Conservation (phyloP, 2,797 vertebrate genomes). For the Prionace glauca region DNA sequence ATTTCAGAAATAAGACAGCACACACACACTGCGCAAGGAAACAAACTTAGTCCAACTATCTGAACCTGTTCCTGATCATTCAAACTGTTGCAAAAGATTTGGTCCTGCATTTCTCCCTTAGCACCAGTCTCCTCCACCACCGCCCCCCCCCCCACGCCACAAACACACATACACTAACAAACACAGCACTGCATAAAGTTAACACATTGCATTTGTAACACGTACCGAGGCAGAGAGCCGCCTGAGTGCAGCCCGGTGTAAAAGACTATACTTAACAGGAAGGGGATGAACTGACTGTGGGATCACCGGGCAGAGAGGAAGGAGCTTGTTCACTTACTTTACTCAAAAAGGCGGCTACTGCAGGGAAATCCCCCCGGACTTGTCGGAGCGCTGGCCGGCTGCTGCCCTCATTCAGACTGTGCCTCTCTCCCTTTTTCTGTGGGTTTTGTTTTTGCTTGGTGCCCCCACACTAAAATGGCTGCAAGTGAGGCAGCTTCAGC, state of each 20-base stretch:
- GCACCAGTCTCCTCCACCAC: too few relatives aligned
- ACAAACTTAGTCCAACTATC: constrained; percentile 2
- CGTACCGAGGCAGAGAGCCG: neutral
- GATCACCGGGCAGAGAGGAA: neutral
- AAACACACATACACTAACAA: neutral
- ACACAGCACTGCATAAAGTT: neutral
- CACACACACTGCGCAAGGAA: neutral
- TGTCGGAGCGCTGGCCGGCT: neutral
- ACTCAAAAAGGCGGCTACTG: neutral
- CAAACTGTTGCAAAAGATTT: neutral
- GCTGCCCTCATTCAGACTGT: neutral
- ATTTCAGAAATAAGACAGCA: neutral
- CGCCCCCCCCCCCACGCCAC: too few relatives aligned
- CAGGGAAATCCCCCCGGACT: neutral
- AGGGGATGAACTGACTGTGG: neutral
- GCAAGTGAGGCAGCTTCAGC: constrained; percentile 51
- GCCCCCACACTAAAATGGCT: constrained; percentile 43
- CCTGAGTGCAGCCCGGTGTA: neutral
- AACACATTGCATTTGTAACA: neutral
- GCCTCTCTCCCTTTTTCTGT: constrained; percentile 34
- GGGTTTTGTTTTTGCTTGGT: constrained; percentile 28
- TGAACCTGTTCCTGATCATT: neutral
- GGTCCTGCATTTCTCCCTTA: neutral
- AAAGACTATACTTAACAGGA: neutral
- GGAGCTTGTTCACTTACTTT: constrained; percentile 13